Conservation (phyloP, 1,140 invertebrate species). For the Stegodyphus dumicola region DNA sequence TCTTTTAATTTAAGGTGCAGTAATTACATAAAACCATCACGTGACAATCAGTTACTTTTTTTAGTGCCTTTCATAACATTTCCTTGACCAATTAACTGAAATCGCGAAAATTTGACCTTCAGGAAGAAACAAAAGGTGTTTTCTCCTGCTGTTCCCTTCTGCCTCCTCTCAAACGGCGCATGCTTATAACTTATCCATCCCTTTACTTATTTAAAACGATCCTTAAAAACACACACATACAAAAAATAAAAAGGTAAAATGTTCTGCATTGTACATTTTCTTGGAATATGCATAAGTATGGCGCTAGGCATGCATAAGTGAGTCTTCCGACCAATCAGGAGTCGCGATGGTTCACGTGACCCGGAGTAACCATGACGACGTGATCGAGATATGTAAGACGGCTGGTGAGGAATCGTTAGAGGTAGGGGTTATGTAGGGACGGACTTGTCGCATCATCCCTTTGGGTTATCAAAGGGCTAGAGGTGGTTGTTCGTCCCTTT, state of each 20-base stretch:
- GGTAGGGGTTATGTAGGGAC: not conserved
- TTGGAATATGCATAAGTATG: slow-evolving; percentile 53
- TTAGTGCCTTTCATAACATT: no score
- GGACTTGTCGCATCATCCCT: not conserved
- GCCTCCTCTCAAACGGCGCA: slow-evolving; percentile 22
- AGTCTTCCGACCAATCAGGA: slow-evolving; percentile 29
- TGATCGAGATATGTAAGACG: slow-evolving; percentile 45
- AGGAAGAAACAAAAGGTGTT: slow-evolving; percentile 1
- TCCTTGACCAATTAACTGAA: not conserved
- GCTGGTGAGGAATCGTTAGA: slow-evolving; percentile 50
- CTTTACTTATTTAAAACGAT: slow-evolving; percentile 29
- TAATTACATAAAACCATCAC: no score
- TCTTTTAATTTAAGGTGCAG: no score
- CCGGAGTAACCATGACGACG: slow-evolving; percentile 27
- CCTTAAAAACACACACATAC: not conserved
- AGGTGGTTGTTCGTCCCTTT: not conserved
- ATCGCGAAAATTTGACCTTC: slow-evolving; percentile 37
- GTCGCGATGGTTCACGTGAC: slow-evolving; percentile 17
- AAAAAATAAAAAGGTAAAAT: no score
- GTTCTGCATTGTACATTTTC: slow-evolving; percentile 24
- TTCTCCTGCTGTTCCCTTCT: slow-evolving; percentile 7
- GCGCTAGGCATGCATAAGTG: slow-evolving; percentile 41
- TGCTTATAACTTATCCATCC: slow-evolving; percentile 18
- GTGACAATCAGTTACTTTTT: no score
- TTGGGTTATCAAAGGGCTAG: not conserved